Percentiles rank a stretch among this genome's conserved stretches.
These are phyloP conservation scores for Meiosimyza decipiens DNA, from an alignment of 2,888 invertebrate genomes.

Conservation along the genomic window DNA sequence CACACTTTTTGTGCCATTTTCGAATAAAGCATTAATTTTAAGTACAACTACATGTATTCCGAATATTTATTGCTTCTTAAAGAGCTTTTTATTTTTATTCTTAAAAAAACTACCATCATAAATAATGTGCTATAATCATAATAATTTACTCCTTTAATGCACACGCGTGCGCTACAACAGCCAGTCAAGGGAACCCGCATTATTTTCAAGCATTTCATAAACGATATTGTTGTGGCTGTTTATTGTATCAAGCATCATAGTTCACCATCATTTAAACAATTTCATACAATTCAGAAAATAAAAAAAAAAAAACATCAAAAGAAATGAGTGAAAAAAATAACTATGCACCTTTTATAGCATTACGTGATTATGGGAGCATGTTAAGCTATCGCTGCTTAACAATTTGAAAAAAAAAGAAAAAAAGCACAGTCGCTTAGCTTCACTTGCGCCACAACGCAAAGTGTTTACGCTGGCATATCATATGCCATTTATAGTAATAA, in stretches of 20 bases:
- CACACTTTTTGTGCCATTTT: background rate
- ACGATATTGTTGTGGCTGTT: conserved; percentile 6
- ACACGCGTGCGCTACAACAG: conserved; percentile 13
- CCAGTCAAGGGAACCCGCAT: background rate
- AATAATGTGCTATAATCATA: conserved; percentile 49
- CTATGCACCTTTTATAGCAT: conserved; percentile 7
- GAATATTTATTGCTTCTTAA: conserved; percentile 23
- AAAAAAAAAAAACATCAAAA: conserved; percentile 4
- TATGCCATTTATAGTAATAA: conserved; percentile 27
- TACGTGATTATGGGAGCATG: conserved; percentile 18
- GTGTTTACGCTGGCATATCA: conserved; percentile 24
- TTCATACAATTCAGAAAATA: conserved; percentile 8
- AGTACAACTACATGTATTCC: background rate
- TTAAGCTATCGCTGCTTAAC: background rate
- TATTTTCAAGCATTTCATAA: conserved; percentile 16
- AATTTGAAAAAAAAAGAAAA: too few relatives aligned
- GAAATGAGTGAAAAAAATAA: background rate
- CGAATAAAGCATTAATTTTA: background rate
- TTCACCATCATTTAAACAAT: conserved; percentile 30
- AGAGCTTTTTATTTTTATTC: conserved; percentile 15
- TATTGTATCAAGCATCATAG: conserved; percentile 18
- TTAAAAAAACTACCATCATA: conserved; percentile 36
- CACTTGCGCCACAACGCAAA: conserved; percentile 15
- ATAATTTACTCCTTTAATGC: conserved; percentile 47
- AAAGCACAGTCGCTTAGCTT: background rate